Percentiles rank a stretch among this genome's conserved stretches.
Evolutionary conservation across 1,140 invertebrate species (phyloP).

Genomic region (Conopomorpha cramerella): DNA sequence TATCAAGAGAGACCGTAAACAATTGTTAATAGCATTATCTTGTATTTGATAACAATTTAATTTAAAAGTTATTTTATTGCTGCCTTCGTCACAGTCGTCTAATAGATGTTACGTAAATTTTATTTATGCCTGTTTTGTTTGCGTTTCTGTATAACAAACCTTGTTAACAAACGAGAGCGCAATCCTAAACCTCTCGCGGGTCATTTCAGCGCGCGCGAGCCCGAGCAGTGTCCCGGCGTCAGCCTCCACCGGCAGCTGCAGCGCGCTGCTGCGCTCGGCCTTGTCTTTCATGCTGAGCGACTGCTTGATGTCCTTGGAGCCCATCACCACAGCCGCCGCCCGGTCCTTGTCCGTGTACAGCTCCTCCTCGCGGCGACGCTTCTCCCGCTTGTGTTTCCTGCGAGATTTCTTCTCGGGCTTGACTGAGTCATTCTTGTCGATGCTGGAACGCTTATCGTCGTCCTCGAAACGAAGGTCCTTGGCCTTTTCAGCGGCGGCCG

Average conservation of each 20-base stretch:
- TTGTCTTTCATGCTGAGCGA: slow-evolving; percentile 79
- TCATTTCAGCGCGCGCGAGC: slow-evolving; percentile 74
- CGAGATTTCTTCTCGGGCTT: slow-evolving; percentile 37
- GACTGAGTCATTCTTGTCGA: slow-evolving; percentile 29
- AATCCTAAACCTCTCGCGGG: slow-evolving; percentile 69
- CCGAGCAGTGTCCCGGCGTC: slow-evolving; percentile 76
- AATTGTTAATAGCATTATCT: too few species aligned
- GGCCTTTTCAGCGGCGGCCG: too few species aligned
- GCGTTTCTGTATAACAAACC: slow-evolving; percentile 56
- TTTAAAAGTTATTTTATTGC: too few species aligned
- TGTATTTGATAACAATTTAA: too few species aligned
- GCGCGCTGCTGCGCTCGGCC: slow-evolving; percentile 72
- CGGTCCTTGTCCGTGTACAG: slow-evolving; percentile 89
- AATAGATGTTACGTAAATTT: too few species aligned
- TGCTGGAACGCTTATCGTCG: slow-evolving; percentile 18
- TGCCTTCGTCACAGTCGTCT: too few species aligned
- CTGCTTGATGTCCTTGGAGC: slow-evolving; percentile 81
- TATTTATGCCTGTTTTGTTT: too few species aligned
- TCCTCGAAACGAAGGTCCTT: slow-evolving; percentile 25
- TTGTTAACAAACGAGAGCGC: slow-evolving; percentile 80
- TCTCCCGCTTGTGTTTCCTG: slow-evolving; percentile 55
- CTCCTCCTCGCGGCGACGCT: slow-evolving; percentile 72
- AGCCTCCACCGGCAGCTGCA: slow-evolving; percentile 79
- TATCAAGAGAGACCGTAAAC: too few species aligned
- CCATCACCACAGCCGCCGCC: slow-evolving; percentile 85